Evolutionary conservation across 1,140 invertebrate species (phyloP).

Genomic region (Ceratosolen fusciceps): DNA sequence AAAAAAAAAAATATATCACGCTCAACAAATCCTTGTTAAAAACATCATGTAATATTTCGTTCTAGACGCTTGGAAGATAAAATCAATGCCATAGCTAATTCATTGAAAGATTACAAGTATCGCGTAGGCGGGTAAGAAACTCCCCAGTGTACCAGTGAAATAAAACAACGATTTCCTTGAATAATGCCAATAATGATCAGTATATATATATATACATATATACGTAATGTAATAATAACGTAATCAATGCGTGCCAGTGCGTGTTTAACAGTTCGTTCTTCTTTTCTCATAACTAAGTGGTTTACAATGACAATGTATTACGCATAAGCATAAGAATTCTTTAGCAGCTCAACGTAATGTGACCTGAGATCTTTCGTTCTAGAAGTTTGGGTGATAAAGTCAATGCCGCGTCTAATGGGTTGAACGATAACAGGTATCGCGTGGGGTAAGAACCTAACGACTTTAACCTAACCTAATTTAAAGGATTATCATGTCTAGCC

Average conservation of each 20-base stretch:
- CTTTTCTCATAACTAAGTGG: constrained; percentile 15
- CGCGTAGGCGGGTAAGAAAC: constrained; percentile 50
- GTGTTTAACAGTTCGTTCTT: constrained; percentile 39
- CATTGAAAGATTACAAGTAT: constrained; percentile 52
- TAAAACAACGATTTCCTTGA: constrained; percentile 27
- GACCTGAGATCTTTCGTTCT: constrained; percentile 48
- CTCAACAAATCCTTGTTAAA: constrained; percentile 36
- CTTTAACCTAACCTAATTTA: constrained; percentile 31
- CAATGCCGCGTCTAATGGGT: constrained; percentile 45
- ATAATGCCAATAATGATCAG: constrained; percentile 34
- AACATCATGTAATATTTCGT: constrained; percentile 43
- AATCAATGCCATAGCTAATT: constrained; percentile 50
- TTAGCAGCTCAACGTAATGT: too few relatives aligned
- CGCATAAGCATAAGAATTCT: neutral
- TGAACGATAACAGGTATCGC: constrained; percentile 50
- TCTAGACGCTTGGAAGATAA: constrained; percentile 51
- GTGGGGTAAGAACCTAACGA: constrained; percentile 48
- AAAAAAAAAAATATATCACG: too few relatives aligned
- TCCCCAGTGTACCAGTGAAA: constrained; percentile 47
- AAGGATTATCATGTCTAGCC: constrained; percentile 38
- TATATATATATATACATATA: too few relatives aligned
- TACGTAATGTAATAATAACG: too few relatives aligned
- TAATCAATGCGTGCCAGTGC: constrained; percentile 28
- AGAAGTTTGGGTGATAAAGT: constrained; percentile 51
- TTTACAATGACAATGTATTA: neutral